phyloP scores from a whole-genome alignment of 2,113 vertebrate species.

The Leptodactylus fuscus region DNA sequence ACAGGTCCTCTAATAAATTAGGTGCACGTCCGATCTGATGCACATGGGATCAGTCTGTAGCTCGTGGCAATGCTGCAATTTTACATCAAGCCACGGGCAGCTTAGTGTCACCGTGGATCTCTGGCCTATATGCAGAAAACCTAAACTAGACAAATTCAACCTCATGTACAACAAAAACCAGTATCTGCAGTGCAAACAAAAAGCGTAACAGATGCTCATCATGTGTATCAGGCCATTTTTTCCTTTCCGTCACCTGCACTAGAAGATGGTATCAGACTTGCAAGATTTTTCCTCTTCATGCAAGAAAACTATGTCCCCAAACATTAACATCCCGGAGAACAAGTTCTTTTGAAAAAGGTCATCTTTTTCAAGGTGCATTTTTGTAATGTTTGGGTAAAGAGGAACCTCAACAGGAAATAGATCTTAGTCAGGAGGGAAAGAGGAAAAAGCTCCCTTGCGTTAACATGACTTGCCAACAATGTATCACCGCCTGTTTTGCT shows the following conservation, averaged over 20 bases:
- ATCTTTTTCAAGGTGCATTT: not conserved
- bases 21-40: no score
- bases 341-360: not conserved
- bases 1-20: no score
- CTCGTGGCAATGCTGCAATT: no score
- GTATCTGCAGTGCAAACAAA: no score
- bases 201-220: no score
- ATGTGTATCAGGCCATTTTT: no score
- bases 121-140: not conserved
- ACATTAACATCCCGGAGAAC: not conserved
- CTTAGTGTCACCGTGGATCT: not conserved
- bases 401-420: constrained; percentile 18
- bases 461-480: constrained; percentile 38
- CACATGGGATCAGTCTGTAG: no score
- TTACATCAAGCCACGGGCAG: not conserved
- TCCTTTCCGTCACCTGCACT: not conserved
- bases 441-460: constrained; percentile 8
- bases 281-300: not conserved
- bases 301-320: not conserved
- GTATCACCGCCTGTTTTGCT: constrained; percentile 40
- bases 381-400: not conserved
- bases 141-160: no score
- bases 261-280: not conserved
- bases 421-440: constrained; percentile 38
- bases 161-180: no score